phyloP scores from a whole-genome alignment of 2,888 invertebrate genomes.

The Athetis lepigone region DNA sequence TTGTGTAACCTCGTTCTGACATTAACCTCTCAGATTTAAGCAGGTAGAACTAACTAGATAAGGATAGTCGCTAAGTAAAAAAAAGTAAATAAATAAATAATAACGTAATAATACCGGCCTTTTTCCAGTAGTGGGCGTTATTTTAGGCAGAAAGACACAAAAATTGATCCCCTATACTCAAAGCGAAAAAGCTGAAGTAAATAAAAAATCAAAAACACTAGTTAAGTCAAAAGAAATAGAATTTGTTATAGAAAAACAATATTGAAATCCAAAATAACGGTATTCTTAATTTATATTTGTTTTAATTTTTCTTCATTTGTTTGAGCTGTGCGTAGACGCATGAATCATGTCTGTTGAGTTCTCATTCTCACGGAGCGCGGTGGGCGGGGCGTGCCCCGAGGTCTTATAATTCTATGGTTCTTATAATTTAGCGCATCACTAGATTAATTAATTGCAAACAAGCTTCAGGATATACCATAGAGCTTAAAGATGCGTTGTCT shows the following conservation, averaged over 20 bases:
- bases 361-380: too few relatives aligned
- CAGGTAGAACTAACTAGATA: too few relatives aligned
- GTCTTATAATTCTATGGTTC: neutral
- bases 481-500: too few relatives aligned
- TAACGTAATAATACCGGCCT: too few relatives aligned
- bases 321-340: slow-evolving; percentile 15
- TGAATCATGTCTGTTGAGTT: slow-evolving; percentile 36
- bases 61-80: too few relatives aligned
- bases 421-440: slow-evolving; percentile 25
- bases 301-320: slow-evolving; percentile 11
- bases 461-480: too few relatives aligned
- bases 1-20: neutral
- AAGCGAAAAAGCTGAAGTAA: neutral
- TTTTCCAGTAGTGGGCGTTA: too few relatives aligned
- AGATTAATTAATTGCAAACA: slow-evolving; percentile 28
- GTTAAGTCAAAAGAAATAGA: neutral
- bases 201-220: neutral
- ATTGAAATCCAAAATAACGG: neutral
- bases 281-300: slow-evolving; percentile 5
- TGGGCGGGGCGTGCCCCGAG: slow-evolving; percentile 31
- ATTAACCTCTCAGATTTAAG: neutral
- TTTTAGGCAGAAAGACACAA: too few relatives aligned
- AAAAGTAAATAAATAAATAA: too few relatives aligned
- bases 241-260: slow-evolving; percentile 23
- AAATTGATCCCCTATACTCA: too few relatives aligned